Percentiles rank a stretch among this genome's conserved stretches.
Conservation (phyloP, 2,113 vertebrate genomes). For the Erythrolamprus reginae region DNA sequence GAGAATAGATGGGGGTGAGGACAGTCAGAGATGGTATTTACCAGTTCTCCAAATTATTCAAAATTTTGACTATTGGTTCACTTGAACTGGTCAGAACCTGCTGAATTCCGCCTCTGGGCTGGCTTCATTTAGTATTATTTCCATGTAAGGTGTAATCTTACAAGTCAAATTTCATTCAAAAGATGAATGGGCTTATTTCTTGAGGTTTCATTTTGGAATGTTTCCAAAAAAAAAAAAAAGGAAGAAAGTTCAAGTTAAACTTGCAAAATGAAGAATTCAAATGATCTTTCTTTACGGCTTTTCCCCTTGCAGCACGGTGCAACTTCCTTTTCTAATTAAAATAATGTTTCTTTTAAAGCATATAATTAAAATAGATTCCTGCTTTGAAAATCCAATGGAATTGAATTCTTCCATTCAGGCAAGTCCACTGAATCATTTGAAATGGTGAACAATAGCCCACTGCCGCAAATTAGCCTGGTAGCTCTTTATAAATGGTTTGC, state of each 20-base stretch:
- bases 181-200: neutral
- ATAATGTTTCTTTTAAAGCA: conserved; percentile 13
- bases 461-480: neutral
- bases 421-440: neutral
- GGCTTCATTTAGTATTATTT: neutral
- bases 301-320: neutral
- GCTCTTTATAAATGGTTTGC: neutral
- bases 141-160: neutral
- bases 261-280: neutral
- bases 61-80: too few relatives aligned
- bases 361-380: conserved; percentile 20
- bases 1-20: too few relatives aligned
- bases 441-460: neutral
- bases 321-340: conserved; percentile 7
- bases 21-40: too few relatives aligned
- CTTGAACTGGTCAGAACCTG: too few relatives aligned
- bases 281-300: neutral
- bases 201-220: neutral
- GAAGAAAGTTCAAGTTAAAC: neutral
- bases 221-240: neutral
- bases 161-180: neutral
- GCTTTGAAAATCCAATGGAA: neutral
- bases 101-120: too few relatives aligned
- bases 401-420: conserved; percentile 2
- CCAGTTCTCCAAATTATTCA: too few relatives aligned